These are phyloP conservation scores for Anthopleura sola DNA, from an alignment of 64 coral and sea anemone species.

Conservation along the genomic window DNA sequence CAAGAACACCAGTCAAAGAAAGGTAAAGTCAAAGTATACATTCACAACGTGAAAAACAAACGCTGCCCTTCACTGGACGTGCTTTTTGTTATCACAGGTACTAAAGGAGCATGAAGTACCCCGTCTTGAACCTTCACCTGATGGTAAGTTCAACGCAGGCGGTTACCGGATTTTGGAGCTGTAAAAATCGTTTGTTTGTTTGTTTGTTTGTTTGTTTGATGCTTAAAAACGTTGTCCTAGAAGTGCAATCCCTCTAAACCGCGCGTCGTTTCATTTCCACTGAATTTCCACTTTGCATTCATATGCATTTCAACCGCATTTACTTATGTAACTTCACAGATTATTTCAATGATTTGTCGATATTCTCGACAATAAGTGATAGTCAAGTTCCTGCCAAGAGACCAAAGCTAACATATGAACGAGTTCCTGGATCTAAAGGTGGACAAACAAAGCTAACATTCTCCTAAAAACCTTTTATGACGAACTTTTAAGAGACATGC, in stretches of 20 bases:
- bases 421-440: slow-evolving; percentile 31
- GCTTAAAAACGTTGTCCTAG: no score
- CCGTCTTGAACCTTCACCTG: slow-evolving; percentile 3
- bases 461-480: not conserved
- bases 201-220: no score
- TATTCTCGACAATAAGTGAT: slow-evolving; percentile 16
- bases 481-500: no score
- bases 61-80: not conserved
- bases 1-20: not conserved
- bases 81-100: not conserved
- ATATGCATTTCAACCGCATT: not conserved
- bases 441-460: slow-evolving; percentile 66
- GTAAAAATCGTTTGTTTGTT: no score
- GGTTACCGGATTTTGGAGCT: not conserved
- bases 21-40: not conserved
- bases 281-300: not conserved
- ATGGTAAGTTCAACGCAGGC: not conserved
- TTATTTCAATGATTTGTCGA: slow-evolving; percentile 40
- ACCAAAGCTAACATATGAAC: slow-evolving; percentile 45
- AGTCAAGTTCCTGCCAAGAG: slow-evolving; percentile 5
- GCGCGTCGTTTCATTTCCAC: no score
- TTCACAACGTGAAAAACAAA: not conserved
- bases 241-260: no score
- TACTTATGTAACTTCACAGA: not conserved
- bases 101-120: slow-evolving; percentile 6